Evolutionary conservation across 2,888 invertebrate species (phyloP), one percentile per base, ranked within the genome.

Genomic region (Drosophila nr. medialis): DNA sequence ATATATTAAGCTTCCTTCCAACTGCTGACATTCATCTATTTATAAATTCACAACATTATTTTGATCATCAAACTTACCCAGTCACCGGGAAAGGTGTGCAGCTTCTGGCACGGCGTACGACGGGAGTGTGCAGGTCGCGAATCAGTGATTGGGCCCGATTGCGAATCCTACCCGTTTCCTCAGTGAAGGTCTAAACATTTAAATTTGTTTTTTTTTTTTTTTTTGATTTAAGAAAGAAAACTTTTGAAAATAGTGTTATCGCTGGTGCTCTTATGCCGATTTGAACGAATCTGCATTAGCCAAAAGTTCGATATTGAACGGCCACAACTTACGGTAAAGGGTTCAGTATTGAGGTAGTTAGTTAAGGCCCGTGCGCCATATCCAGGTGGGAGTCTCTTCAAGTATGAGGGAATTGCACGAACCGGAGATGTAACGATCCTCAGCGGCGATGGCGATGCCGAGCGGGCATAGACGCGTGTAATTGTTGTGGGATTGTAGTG

Each of bases 121-220:
- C 95, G 73, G 96, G 96, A 50, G 96, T 95, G 91, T 97, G 96
- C 81, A 97, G 95, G 83, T 96, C 95, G 85, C 95, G 95, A 82
- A 97, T 94, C 63, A 97, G 94, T 64, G 96, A 94, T 84, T 96
- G 95, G 55, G 97, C 96, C 90, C 96, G 95, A 60, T 96, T 96
- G 83, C 97, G 95, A 92, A 97, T 97, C 87, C 95, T 95, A 91
- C 96, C 95, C 79, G 96, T 96, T 93, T 97, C 97, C 92, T 96
- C 96, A 92, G 96, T 96, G 93, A 97, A 97, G 84, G 95, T 94
- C 97, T 97, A 94, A 18, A 71, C 73, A 56, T 55, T 69, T n/a
- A n/a, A n/a, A n/a, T 11, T 29, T 64, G 51, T 56, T 69, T 11
- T 30, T 48, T 48, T 48, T 61, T 42, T 45, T 42, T 45, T 6